Conservation (phyloP, 2,113 vertebrate species). For the Dryoscopus gambensis region DNA sequence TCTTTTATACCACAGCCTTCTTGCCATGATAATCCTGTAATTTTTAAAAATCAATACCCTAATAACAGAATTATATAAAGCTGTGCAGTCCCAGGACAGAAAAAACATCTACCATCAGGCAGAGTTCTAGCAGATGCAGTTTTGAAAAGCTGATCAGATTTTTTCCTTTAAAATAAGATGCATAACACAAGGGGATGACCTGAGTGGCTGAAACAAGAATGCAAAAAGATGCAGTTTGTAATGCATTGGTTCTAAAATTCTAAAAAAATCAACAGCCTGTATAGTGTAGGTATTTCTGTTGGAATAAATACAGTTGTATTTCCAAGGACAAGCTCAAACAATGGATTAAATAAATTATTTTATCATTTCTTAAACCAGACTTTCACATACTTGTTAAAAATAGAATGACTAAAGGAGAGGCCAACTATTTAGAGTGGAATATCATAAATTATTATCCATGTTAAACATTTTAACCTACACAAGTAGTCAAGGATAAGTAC, state of each 20-base stretch:
- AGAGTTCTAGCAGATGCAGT: not conserved
- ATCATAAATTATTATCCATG: fast-evolving
- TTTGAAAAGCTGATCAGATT: not conserved
- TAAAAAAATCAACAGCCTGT: not conserved
- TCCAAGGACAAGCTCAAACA: not conserved
- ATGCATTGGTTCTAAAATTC: not conserved
- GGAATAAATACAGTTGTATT: not conserved
- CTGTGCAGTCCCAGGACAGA: not conserved
- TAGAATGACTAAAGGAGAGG: not conserved
- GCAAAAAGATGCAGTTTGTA: not conserved
- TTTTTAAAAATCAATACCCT: not conserved
- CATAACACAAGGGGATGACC: fast-evolving
- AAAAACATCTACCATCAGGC: not conserved
- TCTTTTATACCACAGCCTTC: not conserved
- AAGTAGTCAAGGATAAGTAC: not conserved
- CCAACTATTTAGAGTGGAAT: not conserved
- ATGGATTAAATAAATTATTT: not conserved
- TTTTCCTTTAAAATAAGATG: not conserved
- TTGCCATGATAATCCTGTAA: not conserved
- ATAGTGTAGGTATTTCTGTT: not conserved
- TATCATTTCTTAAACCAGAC: fast-evolving
- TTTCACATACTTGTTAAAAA: not conserved
- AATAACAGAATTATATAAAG: not conserved
- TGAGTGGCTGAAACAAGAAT: not conserved
- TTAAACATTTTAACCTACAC: not conserved